Percentiles rank a stretch among this genome's conserved stretches.
Evolutionary conservation across 2,113 vertebrate genomes (phyloP).

Genomic region (Chloropsis cyanopogon): DNA sequence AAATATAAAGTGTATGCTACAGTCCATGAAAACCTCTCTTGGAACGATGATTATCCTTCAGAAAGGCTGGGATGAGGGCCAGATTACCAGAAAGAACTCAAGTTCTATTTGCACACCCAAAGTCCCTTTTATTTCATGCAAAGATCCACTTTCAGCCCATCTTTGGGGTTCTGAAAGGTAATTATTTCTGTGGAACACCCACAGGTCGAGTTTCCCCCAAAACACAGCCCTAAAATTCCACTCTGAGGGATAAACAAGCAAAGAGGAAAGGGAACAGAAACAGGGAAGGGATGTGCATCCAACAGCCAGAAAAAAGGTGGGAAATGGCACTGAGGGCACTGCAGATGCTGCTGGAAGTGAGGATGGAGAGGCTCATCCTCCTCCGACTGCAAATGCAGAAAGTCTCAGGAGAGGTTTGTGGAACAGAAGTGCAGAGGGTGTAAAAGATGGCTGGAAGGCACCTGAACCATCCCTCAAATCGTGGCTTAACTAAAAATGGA

Average conservation of each 20-base stretch:
- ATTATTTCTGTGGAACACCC: background rate
- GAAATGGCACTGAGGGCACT: background rate
- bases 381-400: background rate
- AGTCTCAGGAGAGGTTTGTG: background rate
- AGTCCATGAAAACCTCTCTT: constrained; percentile 31
- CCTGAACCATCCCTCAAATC: background rate
- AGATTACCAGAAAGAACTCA: background rate
- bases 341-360: background rate
- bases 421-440: background rate
- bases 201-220: background rate
- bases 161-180: background rate
- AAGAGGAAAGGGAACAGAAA: background rate
- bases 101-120: background rate
- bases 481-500: background rate
- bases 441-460: background rate
- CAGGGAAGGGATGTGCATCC: background rate
- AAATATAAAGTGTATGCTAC: background rate
- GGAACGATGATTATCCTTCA: background rate
- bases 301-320: background rate
- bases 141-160: background rate
- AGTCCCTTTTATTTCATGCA: background rate
- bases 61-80: constrained; percentile 21
- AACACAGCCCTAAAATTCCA: background rate
- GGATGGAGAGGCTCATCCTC: background rate
- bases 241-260: background rate